Conservation (phyloP, 1,140 invertebrate species). For the Drosophila miranda region DNA sequence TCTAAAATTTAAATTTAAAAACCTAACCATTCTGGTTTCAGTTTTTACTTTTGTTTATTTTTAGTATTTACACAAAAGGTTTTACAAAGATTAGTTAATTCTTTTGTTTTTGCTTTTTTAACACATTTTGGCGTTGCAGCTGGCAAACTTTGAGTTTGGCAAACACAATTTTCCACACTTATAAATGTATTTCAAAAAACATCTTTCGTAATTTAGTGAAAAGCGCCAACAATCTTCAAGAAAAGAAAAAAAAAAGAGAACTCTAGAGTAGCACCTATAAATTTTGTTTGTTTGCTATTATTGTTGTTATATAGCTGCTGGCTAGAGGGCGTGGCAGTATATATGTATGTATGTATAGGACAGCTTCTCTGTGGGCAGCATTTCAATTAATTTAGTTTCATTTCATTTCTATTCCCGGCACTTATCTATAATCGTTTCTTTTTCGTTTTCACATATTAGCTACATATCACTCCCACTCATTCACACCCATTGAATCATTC, state of each 20-base stretch:
- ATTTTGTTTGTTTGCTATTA: constrained; percentile 20
- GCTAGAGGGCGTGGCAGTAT: constrained; percentile 63
- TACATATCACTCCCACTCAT: constrained; percentile 29
- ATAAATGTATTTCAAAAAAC: background rate
- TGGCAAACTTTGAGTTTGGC: constrained; percentile 73
- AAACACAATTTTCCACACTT: constrained; percentile 47
- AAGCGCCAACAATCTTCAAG: constrained; percentile 15
- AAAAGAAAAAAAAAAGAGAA: constrained; percentile 28
- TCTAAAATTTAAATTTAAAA: constrained; percentile 45
- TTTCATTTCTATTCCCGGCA: constrained; percentile 18
- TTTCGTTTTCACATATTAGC: constrained; percentile 8
- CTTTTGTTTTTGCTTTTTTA: constrained; percentile 35
- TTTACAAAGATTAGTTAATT: constrained; percentile 49
- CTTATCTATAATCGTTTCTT: constrained; percentile 8
- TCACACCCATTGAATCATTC: background rate
- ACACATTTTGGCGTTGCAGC: constrained; percentile 62
- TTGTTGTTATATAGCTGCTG: constrained; percentile 30
- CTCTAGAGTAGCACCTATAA: constrained; percentile 56
- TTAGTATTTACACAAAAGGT: constrained; percentile 75
- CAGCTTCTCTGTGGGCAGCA: constrained; percentile 50
- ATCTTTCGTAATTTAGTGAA: background rate
- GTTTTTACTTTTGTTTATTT: constrained; percentile 23
- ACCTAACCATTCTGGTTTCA: constrained; percentile 14
- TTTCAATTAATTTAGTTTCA: constrained; percentile 9
- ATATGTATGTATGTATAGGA: constrained; percentile 14